Base-by-base conservation (phyloP, 1,140 invertebrate genomes). In the Hypsibius dujardini region DNA sequence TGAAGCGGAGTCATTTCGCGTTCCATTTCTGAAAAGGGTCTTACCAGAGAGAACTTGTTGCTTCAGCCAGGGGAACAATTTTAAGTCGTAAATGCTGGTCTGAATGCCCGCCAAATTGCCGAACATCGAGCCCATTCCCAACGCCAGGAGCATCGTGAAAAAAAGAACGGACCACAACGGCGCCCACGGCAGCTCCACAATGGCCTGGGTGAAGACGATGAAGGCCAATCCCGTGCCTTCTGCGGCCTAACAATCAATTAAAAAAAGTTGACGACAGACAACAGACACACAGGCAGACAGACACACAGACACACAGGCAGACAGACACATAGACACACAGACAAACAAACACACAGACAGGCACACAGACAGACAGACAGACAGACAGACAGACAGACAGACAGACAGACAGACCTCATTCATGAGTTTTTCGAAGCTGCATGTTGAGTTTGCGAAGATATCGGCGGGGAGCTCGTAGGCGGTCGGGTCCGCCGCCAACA, bases 101-200 rank as follows among this genome's bases (percentile, higher is more conserved):
- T 94, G 84, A 84, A 95, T 92, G 45, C 92, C 91, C 80, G 92
- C 90, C 74, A 93, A 83, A 74, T 92, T 90, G 70, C 90, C 90
- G 77, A 93, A 95, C 92, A 81, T 94, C 89, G 90, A 92, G 56
- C 90, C 91, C 12, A 94, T 80, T 1, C 91, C 91, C 45, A 94
- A 82, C 0, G 89, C 89, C 7, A 94, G 80, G 67, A 95, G 81
- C 91, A 94, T 94, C 75, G 91, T 80, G 82, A 94, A 94, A 84
- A 94, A 94, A 47, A 92, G 86, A 72, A 92, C 86, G 1, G 90
- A 87, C 91, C 91, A 94, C 79, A 94, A 90, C 28, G 90, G 90
- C 1, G 90, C 87, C 12, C 87, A 88, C 0, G 91, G 91, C 71
- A 94, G 80, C 78, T 92, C 88, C 1, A 92, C 87, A 75, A 93